Conservation (phyloP, 2,113 vertebrate species). For the Acanthochromis polyacanthus region DNA sequence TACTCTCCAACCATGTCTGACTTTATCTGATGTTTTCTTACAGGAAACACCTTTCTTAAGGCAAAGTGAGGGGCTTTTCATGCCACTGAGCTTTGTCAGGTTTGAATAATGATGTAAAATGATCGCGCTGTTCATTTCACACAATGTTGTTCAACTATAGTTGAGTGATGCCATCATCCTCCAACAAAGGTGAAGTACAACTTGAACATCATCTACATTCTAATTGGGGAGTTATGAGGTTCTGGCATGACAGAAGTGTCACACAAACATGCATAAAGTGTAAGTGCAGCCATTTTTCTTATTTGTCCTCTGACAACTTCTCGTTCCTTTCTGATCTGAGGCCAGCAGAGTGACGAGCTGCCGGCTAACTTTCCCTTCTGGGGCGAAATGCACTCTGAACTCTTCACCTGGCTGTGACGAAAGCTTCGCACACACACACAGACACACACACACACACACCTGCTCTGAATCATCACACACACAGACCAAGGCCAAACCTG, state of each 20-base stretch:
- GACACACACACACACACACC: slow-evolving; percentile 47
- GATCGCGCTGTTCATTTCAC: too few relatives aligned
- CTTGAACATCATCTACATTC: not conserved
- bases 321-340: slow-evolving; percentile 22
- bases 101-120: too few relatives aligned
- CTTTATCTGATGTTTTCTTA: too few relatives aligned
- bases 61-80: too few relatives aligned
- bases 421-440: slow-evolving; percentile 43
- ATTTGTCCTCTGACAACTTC: slow-evolving; percentile 28
- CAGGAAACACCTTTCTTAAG: too few relatives aligned
- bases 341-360: slow-evolving; percentile 14
- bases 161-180: not conserved
- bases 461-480: slow-evolving; percentile 51
- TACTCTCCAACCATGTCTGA: too few relatives aligned
- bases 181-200: not conserved
- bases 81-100: too few relatives aligned
- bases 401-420: slow-evolving; percentile 67
- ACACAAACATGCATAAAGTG: slow-evolving; percentile 3
- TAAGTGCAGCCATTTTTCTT: slow-evolving; percentile 1
- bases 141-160: too few relatives aligned
- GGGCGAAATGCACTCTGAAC: slow-evolving; percentile 65
- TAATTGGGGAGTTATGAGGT: not conserved
- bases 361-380: slow-evolving; percentile 76
- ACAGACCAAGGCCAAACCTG: slow-evolving; percentile 69
- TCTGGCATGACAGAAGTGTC: slow-evolving; percentile 4